phyloP scores from a whole-genome alignment of 2,888 invertebrate species.

The Mesochorus sp. region DNA sequence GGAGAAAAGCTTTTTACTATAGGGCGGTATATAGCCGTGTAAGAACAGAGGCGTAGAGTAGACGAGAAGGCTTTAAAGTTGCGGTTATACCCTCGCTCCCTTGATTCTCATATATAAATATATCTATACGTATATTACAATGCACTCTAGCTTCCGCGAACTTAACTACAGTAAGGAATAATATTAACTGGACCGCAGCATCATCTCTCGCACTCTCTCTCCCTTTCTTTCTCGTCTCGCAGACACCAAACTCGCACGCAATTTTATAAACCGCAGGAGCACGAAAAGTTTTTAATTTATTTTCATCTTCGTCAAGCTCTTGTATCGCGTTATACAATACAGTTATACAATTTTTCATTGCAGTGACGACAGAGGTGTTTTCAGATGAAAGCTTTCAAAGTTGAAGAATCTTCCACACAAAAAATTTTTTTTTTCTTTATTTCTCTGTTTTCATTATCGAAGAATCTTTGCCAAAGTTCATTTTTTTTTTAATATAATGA shows the following conservation, averaged over 20 bases:
- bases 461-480: neutral
- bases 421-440: conserved; percentile 15
- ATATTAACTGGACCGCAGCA: conserved; percentile 59
- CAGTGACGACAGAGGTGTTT: neutral
- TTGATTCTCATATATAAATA: conserved; percentile 16
- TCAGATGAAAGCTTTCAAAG: conserved; percentile 35
- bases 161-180: conserved; percentile 50
- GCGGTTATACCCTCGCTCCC: conserved; percentile 8
- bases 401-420: conserved; percentile 7
- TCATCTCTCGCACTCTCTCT: conserved; percentile 2
- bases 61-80: conserved; percentile 51
- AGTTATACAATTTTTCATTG: conserved; percentile 7
- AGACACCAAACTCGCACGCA: conserved; percentile 53
- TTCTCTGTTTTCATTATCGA: conserved; percentile 16
- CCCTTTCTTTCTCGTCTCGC: conserved; percentile 9
- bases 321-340: conserved; percentile 22
- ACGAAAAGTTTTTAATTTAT: conserved; percentile 58
- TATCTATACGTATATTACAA: conserved; percentile 18
- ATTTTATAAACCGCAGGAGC: conserved; percentile 49
- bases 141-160: conserved; percentile 21
- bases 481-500: neutral
- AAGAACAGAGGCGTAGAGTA: conserved; percentile 3
- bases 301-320: conserved; percentile 31
- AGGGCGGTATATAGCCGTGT: neutral
- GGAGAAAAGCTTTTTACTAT: conserved; percentile 4